Evolutionary conservation across 2,797 vertebrate species (phyloP).

Genomic region (Petrocephalus schoutedeni): DNA sequence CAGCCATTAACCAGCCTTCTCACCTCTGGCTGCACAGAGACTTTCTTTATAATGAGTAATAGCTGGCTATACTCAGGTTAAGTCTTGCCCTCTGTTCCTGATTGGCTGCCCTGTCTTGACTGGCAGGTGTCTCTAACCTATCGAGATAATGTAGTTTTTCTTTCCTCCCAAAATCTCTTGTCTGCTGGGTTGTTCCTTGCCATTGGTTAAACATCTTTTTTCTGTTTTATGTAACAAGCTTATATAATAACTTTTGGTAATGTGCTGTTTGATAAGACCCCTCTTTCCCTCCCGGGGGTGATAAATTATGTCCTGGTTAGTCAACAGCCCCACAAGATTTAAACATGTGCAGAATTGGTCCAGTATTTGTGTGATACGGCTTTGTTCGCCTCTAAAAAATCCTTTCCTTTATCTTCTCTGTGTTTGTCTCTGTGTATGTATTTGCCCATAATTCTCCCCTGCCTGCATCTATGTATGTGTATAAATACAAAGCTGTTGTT

Average conservation of each 20-base stretch:
- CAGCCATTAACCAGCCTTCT: neutral
- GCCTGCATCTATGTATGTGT: neutral
- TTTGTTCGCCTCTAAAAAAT: neutral
- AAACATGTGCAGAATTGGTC: neutral
- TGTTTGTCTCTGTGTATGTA: neutral
- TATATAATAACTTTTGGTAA: neutral
- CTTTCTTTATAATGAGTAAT: neutral
- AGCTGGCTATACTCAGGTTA: neutral
- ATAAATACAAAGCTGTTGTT: neutral
- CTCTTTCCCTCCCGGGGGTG: neutral
- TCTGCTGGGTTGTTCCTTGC: neutral
- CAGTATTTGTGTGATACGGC: neutral
- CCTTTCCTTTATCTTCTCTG: neutral
- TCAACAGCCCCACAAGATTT: neutral
- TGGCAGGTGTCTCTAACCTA: neutral
- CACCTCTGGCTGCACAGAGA: neutral
- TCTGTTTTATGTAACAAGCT: neutral
- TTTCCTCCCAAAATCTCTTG: neutral
- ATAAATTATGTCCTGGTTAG: neutral
- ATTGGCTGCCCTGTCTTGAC: neutral
- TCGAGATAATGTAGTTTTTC: neutral
- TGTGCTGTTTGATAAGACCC: neutral
- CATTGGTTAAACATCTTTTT: neutral
- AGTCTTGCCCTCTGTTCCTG: neutral
- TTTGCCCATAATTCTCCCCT: neutral